These are phyloP conservation scores for Suncus etruscus DNA, from an alignment of 2,113 vertebrate genomes.

Conservation along the genomic window DNA sequence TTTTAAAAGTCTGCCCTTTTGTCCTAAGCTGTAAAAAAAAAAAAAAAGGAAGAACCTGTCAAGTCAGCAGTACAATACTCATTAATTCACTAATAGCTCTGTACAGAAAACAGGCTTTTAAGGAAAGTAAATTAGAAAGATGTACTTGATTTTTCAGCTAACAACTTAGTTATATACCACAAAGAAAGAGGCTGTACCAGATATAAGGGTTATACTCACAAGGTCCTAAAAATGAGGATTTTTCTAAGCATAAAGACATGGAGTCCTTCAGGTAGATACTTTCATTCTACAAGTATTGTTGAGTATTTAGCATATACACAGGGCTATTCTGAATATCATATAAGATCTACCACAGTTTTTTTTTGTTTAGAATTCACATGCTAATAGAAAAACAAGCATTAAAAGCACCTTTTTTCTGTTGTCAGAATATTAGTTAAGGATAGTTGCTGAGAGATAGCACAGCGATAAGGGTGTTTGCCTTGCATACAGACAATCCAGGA, in stretches of 20 bases:
- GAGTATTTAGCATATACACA: background rate
- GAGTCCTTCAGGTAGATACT: background rate
- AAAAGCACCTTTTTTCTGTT: background rate
- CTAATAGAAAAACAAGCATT: background rate
- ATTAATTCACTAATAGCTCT: background rate
- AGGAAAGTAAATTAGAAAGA: background rate
- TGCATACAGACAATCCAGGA: no score
- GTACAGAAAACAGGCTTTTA: background rate
- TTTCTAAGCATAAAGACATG: background rate
- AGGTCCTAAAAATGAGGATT: background rate
- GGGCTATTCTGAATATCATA: background rate
- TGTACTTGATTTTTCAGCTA: background rate
- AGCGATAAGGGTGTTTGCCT: no score
- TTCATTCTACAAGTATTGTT: background rate
- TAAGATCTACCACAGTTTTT: background rate
- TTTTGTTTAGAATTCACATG: background rate
- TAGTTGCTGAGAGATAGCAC: no score
- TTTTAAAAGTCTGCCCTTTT: no score
- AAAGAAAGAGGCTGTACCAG: background rate
- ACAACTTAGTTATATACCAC: background rate
- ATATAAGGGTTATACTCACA: background rate
- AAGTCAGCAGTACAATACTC: background rate
- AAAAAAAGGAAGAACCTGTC: no score
- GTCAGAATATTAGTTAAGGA: no score
- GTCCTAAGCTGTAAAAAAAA: no score